Base-by-base conservation (phyloP, 1,140 invertebrate genomes). In the Brachionus angularis region DNA sequence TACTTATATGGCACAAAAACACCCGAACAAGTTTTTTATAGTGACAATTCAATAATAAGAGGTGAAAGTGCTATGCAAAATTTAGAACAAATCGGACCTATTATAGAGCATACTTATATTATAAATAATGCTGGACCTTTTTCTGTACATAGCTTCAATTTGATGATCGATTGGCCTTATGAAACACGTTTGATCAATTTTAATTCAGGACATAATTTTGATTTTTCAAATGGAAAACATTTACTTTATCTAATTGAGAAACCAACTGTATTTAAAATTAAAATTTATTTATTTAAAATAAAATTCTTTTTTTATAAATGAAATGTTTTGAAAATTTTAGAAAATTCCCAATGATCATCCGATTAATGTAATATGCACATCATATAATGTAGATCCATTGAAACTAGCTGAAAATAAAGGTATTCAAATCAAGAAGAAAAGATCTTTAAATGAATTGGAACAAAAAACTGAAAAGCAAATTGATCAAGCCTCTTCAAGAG, bases 311-410 rank as follows among this genome's bases (percentile, higher is more conserved):
- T n/a, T n/a, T n/a, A n/a, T n/a, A n/a, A n/a, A n/a, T n/a, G n/a
- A n/a, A n/a, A n/a, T n/a, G n/a, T n/a, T n/a, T n/a, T n/a, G n/a
- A n/a, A n/a, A 33, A 33, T 16, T 55, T 33, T 23, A 64, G 61
- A 67, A 67, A 67, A 67, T 67, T 34, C 62, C 62, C 3, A 67
- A 67, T 31, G 47, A 67, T 16, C 62, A 67, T 67, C 47, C 62
- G 16, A 67, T 67, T 10, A 67, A 67, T 47, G 62, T 67, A 16
- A 29, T 67, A 23, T 67, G 62, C 23, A 16, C 42, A 31, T 50
- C 42, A 1, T 67, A 33, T 14, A 25, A 33, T 25, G 47, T 67
- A 1, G 62, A 67, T 29, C 18, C 39, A 8, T 33, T 67, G 0
- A 46, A 33, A 36, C 33, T 67, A 50, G 18, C 62, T 1, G 53